Evolutionary conservation across 2,888 invertebrate species (phyloP).

Genomic region (Morpho helenor): DNA sequence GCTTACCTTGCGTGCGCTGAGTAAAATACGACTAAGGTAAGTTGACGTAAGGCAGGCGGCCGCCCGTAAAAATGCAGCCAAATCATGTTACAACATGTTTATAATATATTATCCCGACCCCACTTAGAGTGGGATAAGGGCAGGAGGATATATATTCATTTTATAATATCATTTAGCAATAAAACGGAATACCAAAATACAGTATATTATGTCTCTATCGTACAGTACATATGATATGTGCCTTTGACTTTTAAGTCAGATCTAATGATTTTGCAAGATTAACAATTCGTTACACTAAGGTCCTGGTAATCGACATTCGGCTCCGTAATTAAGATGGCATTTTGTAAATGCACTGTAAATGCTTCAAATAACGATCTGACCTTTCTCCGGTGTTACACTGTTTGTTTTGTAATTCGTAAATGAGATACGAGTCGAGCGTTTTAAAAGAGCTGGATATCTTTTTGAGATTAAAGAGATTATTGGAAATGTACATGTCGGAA

Average conservation of each 20-base stretch:
- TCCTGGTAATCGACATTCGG: constrained; percentile 15
- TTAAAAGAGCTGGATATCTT: too few relatives aligned
- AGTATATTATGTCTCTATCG: too few relatives aligned
- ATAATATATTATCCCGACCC: too few relatives aligned
- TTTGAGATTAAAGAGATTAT: too few relatives aligned
- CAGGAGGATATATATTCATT: too few relatives aligned
- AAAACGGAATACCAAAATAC: constrained; percentile 5
- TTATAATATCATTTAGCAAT: constrained; percentile 29
- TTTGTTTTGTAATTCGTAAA: constrained; percentile 10
- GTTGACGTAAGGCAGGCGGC: too few relatives aligned
- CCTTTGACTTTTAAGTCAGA: constrained; percentile 5
- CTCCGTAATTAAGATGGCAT: constrained; percentile 27
- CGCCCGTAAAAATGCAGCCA: too few relatives aligned
- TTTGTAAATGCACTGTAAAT: constrained; percentile 22
- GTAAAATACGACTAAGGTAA: too few relatives aligned
- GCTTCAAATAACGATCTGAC: constrained; percentile 24
- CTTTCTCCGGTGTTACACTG: constrained; percentile 25
- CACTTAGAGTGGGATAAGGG: too few relatives aligned
- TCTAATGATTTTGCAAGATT: constrained; percentile 21
- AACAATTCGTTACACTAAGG: constrained; percentile 16
- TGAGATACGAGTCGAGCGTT: not conserved
- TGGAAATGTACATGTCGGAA: too few relatives aligned
- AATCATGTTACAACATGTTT: too few relatives aligned
- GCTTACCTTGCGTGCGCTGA: too few relatives aligned
- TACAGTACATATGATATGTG: not conserved